Percentiles rank a stretch among this genome's conserved stretches.
Evolutionary conservation across 2,888 invertebrate genomes (phyloP).

Genomic region (Drosophila setosimentum): DNA sequence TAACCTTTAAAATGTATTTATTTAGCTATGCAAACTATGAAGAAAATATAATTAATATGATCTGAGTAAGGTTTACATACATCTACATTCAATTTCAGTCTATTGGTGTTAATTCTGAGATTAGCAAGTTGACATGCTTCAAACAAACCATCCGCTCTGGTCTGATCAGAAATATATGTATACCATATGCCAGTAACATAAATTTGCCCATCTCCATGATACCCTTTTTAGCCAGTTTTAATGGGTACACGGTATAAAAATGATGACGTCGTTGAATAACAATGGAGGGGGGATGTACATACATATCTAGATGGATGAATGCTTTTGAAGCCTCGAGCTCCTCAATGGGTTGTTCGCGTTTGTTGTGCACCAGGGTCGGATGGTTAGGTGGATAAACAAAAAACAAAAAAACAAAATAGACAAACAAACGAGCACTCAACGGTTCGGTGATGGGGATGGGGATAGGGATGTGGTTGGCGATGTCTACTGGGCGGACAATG

Average conservation of each 20-base stretch:
- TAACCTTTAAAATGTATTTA: background rate
- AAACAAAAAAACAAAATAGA: conserved; percentile 35
- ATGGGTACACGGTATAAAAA: conserved; percentile 34
- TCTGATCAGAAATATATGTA: background rate
- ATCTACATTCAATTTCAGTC: background rate
- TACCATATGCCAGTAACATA: background rate
- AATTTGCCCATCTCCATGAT: background rate
- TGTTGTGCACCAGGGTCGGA: conserved; percentile 9
- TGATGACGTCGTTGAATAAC: conserved; percentile 64
- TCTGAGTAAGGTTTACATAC: too few species aligned
- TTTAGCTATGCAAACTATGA: background rate
- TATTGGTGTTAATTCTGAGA: background rate
- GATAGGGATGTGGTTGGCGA: conserved; percentile 13
- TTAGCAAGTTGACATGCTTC: background rate
- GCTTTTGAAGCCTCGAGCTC: conserved; percentile 21
- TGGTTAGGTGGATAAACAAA: conserved; percentile 53
- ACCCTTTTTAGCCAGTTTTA: background rate
- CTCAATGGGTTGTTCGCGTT: conserved; percentile 44
- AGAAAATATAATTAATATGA: background rate
- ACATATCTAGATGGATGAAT: conserved; percentile 34
- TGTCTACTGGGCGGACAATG: conserved; percentile 42
- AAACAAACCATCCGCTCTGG: background rate
- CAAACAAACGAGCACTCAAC: conserved; percentile 66
- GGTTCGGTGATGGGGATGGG: conserved; percentile 4
- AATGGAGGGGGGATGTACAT: conserved; percentile 33